Evolutionary conservation across 2,113 vertebrate genomes (phyloP).

Genomic region (Pyxicephalus adspersus): DNA sequence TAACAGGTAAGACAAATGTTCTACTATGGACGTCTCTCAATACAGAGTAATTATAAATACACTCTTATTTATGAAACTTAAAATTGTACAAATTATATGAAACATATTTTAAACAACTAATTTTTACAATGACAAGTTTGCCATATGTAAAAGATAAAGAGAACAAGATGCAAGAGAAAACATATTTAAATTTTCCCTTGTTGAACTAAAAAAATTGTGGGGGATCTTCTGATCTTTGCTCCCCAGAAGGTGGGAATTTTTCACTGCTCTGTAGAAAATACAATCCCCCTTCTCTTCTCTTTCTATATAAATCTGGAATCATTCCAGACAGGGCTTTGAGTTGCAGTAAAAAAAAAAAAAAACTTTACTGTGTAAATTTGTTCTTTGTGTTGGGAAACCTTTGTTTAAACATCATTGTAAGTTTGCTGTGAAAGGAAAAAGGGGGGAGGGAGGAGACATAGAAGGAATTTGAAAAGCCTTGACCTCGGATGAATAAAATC

Average conservation of each 20-base stretch:
- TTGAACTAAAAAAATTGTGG: slow-evolving; percentile 45
- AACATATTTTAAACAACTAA: no score
- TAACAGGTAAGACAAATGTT: no score
- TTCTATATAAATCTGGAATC: slow-evolving; percentile 76
- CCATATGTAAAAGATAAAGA: neutral
- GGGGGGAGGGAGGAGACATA: slow-evolving; percentile 66
- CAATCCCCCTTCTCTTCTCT: slow-evolving; percentile 60
- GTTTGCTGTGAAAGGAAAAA: slow-evolving; percentile 74
- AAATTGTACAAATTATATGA: no score
- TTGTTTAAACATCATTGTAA: slow-evolving; percentile 89
- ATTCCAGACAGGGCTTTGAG: slow-evolving; percentile 84
- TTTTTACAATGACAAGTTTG: no score
- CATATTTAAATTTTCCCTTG: slow-evolving; percentile 22
- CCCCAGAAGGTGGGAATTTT: slow-evolving; percentile 68
- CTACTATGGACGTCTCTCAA: no score
- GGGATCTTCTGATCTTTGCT: slow-evolving; percentile 59
- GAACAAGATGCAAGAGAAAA: neutral
- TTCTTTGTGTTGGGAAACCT: slow-evolving; percentile 84
- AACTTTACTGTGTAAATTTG: slow-evolving; percentile 90
- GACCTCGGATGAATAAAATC: slow-evolving; percentile 73
- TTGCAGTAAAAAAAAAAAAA: slow-evolving; percentile 73
- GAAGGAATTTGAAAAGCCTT: slow-evolving; percentile 78
- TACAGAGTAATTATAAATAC: no score
- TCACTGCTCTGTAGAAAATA: slow-evolving; percentile 64
- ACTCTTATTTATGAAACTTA: no score